Percentiles rank a stretch among this genome's conserved stretches.
These are phyloP conservation scores for Arenaria interpres DNA, from an alignment of 2,113 vertebrate genomes.

Conservation along the genomic window DNA sequence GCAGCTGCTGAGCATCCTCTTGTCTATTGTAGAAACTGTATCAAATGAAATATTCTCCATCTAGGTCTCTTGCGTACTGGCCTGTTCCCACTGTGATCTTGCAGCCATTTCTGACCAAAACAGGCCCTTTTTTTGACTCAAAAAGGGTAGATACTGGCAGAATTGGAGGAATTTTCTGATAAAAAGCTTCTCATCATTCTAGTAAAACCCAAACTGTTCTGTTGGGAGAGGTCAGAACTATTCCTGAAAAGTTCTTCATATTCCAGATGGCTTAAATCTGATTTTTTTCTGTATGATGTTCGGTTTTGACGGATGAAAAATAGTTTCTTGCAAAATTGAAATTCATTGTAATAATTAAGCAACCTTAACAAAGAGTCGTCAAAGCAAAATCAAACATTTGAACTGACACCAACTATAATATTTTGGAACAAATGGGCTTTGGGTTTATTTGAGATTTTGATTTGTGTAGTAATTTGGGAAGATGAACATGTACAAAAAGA, in stretches of 20 bases:
- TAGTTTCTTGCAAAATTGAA: not conserved
- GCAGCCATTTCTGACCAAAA: not conserved
- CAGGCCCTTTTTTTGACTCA: not conserved
- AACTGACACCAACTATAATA: not conserved
- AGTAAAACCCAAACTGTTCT: not conserved
- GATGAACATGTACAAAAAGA: rapidly evolving
- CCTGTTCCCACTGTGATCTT: not conserved
- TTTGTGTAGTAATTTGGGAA: not conserved
- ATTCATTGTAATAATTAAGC: not conserved
- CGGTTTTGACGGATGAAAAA: not conserved
- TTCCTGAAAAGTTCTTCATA: not conserved
- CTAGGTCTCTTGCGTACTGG: not conserved
- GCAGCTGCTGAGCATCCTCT: not conserved
- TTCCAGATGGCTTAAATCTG: not conserved
- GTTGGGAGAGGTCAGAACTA: not conserved
- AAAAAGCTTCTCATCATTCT: not conserved
- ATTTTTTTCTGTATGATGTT: not conserved
- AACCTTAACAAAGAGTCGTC: not conserved
- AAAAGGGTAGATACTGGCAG: not conserved
- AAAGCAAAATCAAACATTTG: not conserved
- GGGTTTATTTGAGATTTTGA: not conserved
- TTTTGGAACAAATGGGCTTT: not conserved
- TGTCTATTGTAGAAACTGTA: not conserved
- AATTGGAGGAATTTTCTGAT: not conserved
- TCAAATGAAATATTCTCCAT: not conserved